These are phyloP conservation scores for Rhinogobius similis DNA, from an alignment of 2,113 vertebrate species.

Conservation along the genomic window DNA sequence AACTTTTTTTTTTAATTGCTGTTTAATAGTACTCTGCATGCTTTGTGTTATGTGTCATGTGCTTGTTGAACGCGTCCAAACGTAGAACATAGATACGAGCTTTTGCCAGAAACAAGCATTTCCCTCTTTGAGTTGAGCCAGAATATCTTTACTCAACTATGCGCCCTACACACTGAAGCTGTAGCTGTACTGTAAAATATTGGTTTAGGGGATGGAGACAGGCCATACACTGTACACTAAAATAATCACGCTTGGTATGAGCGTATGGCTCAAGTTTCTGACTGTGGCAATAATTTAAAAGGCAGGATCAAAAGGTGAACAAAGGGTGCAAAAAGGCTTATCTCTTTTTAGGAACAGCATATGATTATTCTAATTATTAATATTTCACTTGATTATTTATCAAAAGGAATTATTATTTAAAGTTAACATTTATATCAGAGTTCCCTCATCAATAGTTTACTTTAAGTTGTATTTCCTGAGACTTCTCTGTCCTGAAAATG, in stretches of 20 bases:
- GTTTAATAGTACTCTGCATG: no score
- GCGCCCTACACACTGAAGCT: no score
- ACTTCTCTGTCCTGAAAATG: no score
- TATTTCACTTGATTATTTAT: not conserved
- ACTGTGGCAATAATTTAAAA: not conserved
- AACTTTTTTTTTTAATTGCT: no score
- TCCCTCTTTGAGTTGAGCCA: not conserved
- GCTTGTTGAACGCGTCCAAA: not conserved
- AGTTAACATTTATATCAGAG: no score
- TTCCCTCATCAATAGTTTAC: no score
- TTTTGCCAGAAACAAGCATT: not conserved
- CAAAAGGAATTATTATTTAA: not conserved
- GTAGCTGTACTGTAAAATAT: not conserved
- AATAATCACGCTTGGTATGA: not conserved
- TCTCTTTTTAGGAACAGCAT: not conserved
- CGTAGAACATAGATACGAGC: not conserved
- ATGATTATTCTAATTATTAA: not conserved
- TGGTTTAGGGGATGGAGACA: constrained; percentile 1
- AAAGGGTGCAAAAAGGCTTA: not conserved
- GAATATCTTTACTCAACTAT: no score
- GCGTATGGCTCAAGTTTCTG: constrained; percentile 21
- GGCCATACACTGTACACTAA: constrained; percentile 1
- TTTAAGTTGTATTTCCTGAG: no score
- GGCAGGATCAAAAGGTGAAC: not conserved
- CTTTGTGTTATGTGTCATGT: no score